Evolutionary conservation across 2,888 invertebrate species (phyloP).

Genomic region (Idaea biselata): DNA sequence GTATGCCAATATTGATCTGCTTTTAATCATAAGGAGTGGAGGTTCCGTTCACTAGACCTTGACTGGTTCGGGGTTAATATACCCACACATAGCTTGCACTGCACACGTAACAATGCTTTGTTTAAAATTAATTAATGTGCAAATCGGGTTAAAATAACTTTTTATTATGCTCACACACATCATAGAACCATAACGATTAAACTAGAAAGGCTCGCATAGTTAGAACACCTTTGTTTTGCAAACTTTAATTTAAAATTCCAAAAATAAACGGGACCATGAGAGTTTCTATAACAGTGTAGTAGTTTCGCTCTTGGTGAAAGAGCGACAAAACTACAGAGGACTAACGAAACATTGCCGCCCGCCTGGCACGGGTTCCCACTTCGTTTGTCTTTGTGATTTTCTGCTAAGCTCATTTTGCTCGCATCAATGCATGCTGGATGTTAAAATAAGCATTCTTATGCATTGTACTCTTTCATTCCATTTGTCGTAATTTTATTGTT

Average conservation of each 20-base stretch:
- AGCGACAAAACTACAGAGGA: conserved; percentile 29
- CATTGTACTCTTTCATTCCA: conserved; percentile 20
- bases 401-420: conserved; percentile 41
- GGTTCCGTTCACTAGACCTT: conserved; percentile 33
- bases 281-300: conserved; percentile 25
- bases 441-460: conserved; percentile 32
- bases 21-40: conserved; percentile 24
- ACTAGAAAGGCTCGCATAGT: conserved; percentile 15
- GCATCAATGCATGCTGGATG: conserved; percentile 27
- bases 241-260: conserved; percentile 27
- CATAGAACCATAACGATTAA: background rate
- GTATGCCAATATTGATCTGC: conserved; percentile 21
- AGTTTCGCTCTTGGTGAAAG: conserved; percentile 24
- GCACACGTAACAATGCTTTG: conserved; percentile 28
- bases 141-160: conserved; percentile 10
- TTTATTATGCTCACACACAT: conserved; percentile 3
- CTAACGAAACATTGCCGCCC: conserved; percentile 36
- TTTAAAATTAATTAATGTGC: conserved; percentile 29
- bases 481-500: background rate
- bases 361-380: conserved; percentile 41
- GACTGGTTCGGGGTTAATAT: conserved; percentile 31
- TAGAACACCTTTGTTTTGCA: conserved; percentile 9
- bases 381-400: conserved; percentile 50
- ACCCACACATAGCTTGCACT: conserved; percentile 18
- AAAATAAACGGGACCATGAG: conserved; percentile 28